These are phyloP conservation scores for Drosophila ananassae DNA, from an alignment of 1,140 invertebrate genomes.

Conservation along the genomic window DNA sequence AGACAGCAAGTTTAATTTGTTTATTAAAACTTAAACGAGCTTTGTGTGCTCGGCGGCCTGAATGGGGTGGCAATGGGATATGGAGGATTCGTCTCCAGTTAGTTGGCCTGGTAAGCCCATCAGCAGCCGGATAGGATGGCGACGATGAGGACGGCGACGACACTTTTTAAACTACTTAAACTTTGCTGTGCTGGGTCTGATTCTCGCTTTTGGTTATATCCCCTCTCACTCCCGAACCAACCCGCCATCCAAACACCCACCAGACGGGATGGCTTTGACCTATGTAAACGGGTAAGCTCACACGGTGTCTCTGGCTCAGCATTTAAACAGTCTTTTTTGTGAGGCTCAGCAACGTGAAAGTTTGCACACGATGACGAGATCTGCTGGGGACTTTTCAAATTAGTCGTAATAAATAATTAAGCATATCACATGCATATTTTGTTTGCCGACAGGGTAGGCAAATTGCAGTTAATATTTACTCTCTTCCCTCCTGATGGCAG, in stretches of 20 bases:
- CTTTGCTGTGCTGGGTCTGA: slow-evolving; percentile 52
- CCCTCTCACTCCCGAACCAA: not conserved
- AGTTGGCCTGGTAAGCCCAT: slow-evolving; percentile 58
- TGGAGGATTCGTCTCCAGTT: slow-evolving; percentile 33
- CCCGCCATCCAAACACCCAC: not conserved
- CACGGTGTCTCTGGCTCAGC: slow-evolving; percentile 39
- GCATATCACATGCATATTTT: slow-evolving; percentile 66
- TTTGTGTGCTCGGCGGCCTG: slow-evolving; percentile 51
- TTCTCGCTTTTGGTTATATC: slow-evolving; percentile 18
- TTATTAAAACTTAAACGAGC: slow-evolving; percentile 81
- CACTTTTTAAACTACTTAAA: slow-evolving; percentile 79
- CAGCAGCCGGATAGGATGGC: slow-evolving; percentile 38
- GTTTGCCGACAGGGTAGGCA: slow-evolving; percentile 20
- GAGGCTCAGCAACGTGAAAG: slow-evolving; percentile 47
- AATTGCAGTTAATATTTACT: slow-evolving; percentile 64
- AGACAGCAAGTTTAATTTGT: slow-evolving; percentile 78
- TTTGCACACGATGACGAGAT: slow-evolving; percentile 44
- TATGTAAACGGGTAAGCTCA: slow-evolving; percentile 49
- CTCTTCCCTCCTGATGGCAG: slow-evolving; percentile 7
- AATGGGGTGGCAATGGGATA: slow-evolving; percentile 30
- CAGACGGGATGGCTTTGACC: slow-evolving; percentile 44
- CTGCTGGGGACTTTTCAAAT: slow-evolving; percentile 69
- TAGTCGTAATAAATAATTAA: slow-evolving; percentile 81
- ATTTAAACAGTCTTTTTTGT: slow-evolving; percentile 44
- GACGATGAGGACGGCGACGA: slow-evolving; percentile 36